Conservation (phyloP, 2,797 vertebrate species). For the Mus minutoides region DNA sequence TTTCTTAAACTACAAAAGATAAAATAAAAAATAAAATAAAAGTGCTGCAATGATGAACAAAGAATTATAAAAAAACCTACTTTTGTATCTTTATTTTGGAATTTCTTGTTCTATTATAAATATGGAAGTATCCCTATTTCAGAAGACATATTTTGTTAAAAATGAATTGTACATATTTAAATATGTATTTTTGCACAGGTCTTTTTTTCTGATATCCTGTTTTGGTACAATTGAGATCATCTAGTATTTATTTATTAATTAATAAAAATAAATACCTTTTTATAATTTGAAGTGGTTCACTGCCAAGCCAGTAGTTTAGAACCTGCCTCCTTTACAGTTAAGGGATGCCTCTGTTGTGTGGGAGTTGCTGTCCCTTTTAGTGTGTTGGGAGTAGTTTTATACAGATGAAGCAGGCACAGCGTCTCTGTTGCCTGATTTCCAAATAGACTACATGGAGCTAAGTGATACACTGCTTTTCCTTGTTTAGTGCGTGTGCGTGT, state of each 20-base stretch:
- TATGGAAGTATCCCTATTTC: slow-evolving; percentile 98
- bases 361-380: slow-evolving; percentile 84
- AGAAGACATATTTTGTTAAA: slow-evolving; percentile 99
- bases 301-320: slow-evolving; percentile 97
- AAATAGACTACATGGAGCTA: slow-evolving; percentile 82
- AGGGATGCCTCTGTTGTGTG: slow-evolving; percentile 86
- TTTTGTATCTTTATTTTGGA: slow-evolving; percentile 92
- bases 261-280: slow-evolving; percentile 93
- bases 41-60: slow-evolving; percentile 93
- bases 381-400: slow-evolving; percentile 84
- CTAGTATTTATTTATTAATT: slow-evolving; percentile 99
- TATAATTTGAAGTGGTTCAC: slow-evolving; percentile 99
- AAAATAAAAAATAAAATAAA: slow-evolving; percentile 82
- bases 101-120: slow-evolving; percentile 93
- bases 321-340: slow-evolving; percentile 90
- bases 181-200: slow-evolving; percentile 99
- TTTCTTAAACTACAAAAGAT: slow-evolving; percentile 90
- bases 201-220: slow-evolving; percentile 96
- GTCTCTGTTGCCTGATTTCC: slow-evolving; percentile 91
- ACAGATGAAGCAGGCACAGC: slow-evolving; percentile 79
- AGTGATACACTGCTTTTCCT: slow-evolving; percentile 91
- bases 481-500: slow-evolving; percentile 4
- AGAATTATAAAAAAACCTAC: slow-evolving; percentile 91
- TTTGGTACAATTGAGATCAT: slow-evolving; percentile 98
- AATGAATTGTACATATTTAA: slow-evolving; percentile 99